phyloP scores from a whole-genome alignment of 2,888 invertebrate genomes.

The Xestia c-nigrum region DNA sequence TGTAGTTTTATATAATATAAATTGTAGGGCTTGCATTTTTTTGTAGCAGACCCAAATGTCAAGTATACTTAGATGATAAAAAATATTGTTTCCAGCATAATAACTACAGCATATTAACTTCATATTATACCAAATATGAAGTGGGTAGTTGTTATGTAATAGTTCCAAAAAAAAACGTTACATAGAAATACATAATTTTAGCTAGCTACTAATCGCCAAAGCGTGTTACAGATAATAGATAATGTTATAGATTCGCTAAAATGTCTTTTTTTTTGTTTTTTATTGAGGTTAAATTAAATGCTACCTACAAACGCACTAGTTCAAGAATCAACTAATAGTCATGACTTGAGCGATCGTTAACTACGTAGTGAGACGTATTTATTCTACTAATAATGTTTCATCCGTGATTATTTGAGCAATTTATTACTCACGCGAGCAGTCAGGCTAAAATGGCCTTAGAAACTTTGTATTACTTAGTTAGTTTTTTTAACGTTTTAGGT shows the following conservation, averaged over 20 bases:
- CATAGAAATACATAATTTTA: background rate
- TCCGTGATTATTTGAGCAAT: constrained; percentile 31
- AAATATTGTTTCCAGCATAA: background rate
- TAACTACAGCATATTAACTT: too few relatives aligned
- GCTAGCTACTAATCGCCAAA: background rate
- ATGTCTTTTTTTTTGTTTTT: background rate
- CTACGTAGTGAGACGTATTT: constrained; percentile 6
- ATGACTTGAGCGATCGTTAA: background rate
- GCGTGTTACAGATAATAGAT: background rate
- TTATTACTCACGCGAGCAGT: constrained; percentile 15
- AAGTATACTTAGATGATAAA: background rate
- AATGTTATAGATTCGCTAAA: background rate
- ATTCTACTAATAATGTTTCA: constrained; percentile 13
- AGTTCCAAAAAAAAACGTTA: background rate
- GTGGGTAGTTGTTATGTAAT: background rate
- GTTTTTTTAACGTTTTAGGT: background rate
- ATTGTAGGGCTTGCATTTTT: background rate
- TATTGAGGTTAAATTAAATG: background rate
- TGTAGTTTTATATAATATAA: too few relatives aligned
- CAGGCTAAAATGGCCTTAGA: background rate
- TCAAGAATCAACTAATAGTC: constrained; percentile 4
- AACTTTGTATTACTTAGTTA: background rate
- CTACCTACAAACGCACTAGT: background rate
- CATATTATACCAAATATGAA: background rate
- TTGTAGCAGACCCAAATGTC: background rate